Conservation (phyloP, 1,140 invertebrate species). For the Macrocentrus cingulum region DNA sequence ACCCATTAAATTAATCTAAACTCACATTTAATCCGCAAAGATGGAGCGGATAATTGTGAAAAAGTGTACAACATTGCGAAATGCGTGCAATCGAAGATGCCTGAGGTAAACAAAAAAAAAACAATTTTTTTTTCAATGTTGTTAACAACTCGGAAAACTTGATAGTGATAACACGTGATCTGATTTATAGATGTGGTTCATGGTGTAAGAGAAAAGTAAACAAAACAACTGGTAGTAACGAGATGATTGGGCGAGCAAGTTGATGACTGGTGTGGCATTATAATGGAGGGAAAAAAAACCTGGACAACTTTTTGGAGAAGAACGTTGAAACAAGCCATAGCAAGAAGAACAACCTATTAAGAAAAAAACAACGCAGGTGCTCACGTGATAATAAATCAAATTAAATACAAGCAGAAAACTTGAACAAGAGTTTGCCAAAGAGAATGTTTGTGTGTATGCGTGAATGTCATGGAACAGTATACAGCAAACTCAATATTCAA, state of each 20-base stretch:
- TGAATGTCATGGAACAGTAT: too few relatives aligned
- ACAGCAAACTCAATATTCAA: too few relatives aligned
- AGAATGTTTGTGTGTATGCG: too few relatives aligned
- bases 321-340: neutral
- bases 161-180: neutral
- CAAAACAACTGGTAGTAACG: conserved; percentile 14
- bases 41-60: conserved; percentile 41
- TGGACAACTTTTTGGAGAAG: neutral
- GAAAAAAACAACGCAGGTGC: too few relatives aligned
- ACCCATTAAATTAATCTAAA: too few relatives aligned
- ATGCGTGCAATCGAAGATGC: conserved; percentile 37
- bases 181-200: conserved; percentile 44
- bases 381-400: too few relatives aligned
- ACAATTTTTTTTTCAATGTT: conserved; percentile 4
- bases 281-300: neutral
- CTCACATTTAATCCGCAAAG: too few relatives aligned
- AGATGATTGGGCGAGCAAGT: conserved; percentile 9
- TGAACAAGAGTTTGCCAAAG: too few relatives aligned
- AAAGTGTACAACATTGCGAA: conserved; percentile 40
- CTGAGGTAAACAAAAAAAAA: conserved; percentile 37
- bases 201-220: conserved; percentile 38
- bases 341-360: neutral
- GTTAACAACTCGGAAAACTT: neutral
- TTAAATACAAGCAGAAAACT: too few relatives aligned
- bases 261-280: conserved; percentile 2